Evolutionary conservation across 1,140 invertebrate genomes (phyloP).

Genomic region (Drosophila melanogaster): Release_6_plus_ISO1_MT NT_033777.3:9823001-9823500

Average conservation of each 20-base stretch:
- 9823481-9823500: neutral
- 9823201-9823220: neutral
- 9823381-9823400: constrained; percentile 27
- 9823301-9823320: constrained; percentile 34
- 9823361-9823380: constrained; percentile 11
- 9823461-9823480: neutral
- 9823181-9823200: constrained; percentile 20
- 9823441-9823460: constrained; percentile 26
- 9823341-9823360: constrained; percentile 10
- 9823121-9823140: neutral
- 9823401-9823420: neutral
- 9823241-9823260: neutral
- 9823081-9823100: too few relatives aligned
- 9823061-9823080: neutral
- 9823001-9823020: neutral
- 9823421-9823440: constrained; percentile 4
- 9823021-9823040: neutral
- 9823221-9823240: constrained; percentile 11
- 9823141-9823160: neutral
- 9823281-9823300: neutral
- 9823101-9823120: neutral
- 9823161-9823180: neutral
- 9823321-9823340: constrained; percentile 31
- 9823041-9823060: too few relatives aligned
- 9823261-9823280: neutral